phyloP scores from a whole-genome alignment of 1,140 invertebrate species.

The Nixonia krombeini region DNA sequence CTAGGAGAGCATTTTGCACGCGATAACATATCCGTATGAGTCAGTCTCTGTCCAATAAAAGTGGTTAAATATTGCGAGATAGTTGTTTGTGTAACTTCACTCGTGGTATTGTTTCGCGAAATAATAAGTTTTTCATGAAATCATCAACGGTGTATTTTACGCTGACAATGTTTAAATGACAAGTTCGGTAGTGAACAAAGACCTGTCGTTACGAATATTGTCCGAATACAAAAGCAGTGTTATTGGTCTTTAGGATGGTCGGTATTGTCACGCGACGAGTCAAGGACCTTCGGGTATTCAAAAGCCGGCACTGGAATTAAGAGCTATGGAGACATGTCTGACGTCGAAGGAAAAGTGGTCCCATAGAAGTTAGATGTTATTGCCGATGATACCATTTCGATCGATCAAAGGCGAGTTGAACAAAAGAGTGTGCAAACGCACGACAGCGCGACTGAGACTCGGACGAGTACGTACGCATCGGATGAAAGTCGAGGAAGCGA shows the following conservation, averaged over 20 bases:
- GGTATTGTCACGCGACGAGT: background rate
- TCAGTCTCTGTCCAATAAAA: too few species aligned
- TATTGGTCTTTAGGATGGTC: background rate
- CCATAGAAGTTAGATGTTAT: background rate
- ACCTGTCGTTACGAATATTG: background rate
- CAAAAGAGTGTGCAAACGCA: background rate
- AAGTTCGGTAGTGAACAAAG: too few species aligned
- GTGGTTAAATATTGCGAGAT: too few species aligned
- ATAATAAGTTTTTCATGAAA: too few species aligned
- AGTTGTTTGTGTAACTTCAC: too few species aligned
- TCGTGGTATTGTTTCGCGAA: too few species aligned
- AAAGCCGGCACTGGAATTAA: background rate
- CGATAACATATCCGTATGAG: too few species aligned
- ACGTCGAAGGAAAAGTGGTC: too few species aligned
- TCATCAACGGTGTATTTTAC: too few species aligned
- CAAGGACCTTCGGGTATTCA: background rate
- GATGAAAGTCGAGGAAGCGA: constrained; percentile 17
- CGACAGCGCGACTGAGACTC: background rate
- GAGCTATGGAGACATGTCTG: background rate
- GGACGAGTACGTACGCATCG: background rate
- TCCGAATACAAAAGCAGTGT: background rate
- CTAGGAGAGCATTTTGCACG: too few species aligned
- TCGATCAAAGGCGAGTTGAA: background rate
- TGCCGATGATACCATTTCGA: background rate
- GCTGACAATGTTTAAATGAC: too few species aligned